These are phyloP conservation scores for Chrysolina haemoptera DNA, from an alignment of 2,888 invertebrate species.

Conservation along the genomic window DNA sequence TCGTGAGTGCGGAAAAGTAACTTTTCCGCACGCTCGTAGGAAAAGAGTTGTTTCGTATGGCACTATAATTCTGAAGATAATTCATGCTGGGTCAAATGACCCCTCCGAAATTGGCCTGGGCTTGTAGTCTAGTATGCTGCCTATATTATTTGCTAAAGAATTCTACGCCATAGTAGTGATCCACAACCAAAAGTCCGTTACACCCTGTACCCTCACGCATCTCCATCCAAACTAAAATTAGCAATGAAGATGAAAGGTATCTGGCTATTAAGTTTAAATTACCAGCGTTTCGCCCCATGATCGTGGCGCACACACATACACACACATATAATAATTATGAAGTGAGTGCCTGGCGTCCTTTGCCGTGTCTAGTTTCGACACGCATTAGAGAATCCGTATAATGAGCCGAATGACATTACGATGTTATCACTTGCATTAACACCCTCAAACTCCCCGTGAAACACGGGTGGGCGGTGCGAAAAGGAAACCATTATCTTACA, in stretches of 20 bases:
- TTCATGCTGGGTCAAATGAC: too few relatives aligned
- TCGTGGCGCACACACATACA: constrained; percentile 6
- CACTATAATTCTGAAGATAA: too few relatives aligned
- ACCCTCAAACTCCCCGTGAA: constrained; percentile 31
- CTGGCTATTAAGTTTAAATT: constrained; percentile 33
- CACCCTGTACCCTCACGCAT: background rate
- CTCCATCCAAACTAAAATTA: constrained; percentile 11
- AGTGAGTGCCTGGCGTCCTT: constrained; percentile 24
- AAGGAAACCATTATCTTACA: constrained; percentile 21
- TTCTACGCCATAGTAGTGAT: background rate
- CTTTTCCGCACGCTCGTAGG: too few relatives aligned
- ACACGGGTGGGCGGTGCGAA: constrained; percentile 10
- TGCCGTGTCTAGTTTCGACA: constrained; percentile 47
- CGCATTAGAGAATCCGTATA: constrained; percentile 60
- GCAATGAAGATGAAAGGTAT: constrained; percentile 36
- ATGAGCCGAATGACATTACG: constrained; percentile 50
- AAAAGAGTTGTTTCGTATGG: too few relatives aligned
- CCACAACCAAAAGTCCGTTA: too few relatives aligned
- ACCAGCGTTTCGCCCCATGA: constrained; percentile 17
- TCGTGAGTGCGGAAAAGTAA: too few relatives aligned
- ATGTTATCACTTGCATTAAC: constrained; percentile 56
- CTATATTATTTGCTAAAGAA: background rate
- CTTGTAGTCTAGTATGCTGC: too few relatives aligned
- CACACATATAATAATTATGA: constrained; percentile 29
- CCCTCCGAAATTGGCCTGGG: too few relatives aligned